Percentiles rank a stretch among this genome's conserved stretches.
Evolutionary conservation across 2,113 vertebrate genomes (phyloP).

Genomic region (Manacus vitellinus): DNA sequence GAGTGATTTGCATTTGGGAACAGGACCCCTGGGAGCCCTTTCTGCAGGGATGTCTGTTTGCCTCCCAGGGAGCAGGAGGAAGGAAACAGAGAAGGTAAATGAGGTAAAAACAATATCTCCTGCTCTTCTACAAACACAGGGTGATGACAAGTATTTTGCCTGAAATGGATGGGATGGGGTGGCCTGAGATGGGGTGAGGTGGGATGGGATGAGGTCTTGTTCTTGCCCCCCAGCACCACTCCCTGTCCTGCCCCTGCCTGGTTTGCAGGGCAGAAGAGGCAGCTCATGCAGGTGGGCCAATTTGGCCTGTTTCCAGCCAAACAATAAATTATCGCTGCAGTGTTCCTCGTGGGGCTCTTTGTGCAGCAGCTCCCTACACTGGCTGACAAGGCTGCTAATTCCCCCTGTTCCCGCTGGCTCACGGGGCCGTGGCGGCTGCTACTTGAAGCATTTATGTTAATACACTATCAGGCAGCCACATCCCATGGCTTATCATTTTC

Average conservation of each 20-base stretch:
- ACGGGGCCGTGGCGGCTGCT: background rate
- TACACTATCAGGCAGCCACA: constrained; percentile 57
- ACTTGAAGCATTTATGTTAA: constrained; percentile 57
- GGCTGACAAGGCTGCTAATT: background rate
- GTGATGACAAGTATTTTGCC: background rate
- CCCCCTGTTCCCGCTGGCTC: background rate
- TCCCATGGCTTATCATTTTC: constrained; percentile 66
- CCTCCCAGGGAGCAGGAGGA: background rate
- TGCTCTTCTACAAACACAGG: background rate
- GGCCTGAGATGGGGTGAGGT: background rate
- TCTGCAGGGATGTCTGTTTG: background rate
- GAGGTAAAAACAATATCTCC: background rate
- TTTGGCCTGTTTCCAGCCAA: background rate
- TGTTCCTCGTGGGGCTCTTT: background rate
- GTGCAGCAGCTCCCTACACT: background rate
- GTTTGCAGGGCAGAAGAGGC: background rate
- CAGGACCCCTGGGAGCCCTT: background rate
- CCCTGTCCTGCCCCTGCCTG: background rate
- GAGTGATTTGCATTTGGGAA: background rate
- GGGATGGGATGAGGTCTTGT: rapidly evolving
- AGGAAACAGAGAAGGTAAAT: background rate
- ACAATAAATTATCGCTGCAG: background rate
- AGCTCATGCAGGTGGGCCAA: background rate
- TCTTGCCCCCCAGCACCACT: background rate
- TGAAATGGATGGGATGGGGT: background rate